These are phyloP conservation scores for Lasius fuliginosus DNA, from an alignment of 2,888 invertebrate species.

Conservation along the genomic window DNA sequence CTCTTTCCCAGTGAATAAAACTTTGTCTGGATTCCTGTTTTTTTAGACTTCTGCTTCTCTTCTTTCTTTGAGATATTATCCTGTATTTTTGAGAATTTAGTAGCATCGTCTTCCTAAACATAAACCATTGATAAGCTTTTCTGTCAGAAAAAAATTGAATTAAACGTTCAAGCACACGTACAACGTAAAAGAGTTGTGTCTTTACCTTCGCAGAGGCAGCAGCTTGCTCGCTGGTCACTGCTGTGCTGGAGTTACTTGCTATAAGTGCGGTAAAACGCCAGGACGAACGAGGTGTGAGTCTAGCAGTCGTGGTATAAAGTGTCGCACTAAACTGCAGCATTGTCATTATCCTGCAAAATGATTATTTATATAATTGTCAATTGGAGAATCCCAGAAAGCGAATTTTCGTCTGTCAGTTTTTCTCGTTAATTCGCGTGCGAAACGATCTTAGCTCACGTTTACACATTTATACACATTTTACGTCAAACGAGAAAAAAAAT, in stretches of 20 bases:
- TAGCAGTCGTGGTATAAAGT: conserved; percentile 65
- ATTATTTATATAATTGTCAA: conserved; percentile 66
- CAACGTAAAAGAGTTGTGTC: neutral
- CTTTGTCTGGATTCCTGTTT: neutral
- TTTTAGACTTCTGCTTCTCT: neutral
- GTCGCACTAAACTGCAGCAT: conserved; percentile 77
- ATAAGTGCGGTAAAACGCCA: conserved; percentile 60
- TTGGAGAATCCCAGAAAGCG: neutral
- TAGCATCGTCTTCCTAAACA: conserved; percentile 13
- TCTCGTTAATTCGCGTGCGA: neutral
- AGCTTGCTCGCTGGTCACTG: neutral
- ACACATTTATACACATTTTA: neutral
- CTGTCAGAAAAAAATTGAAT: neutral
- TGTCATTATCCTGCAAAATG: conserved; percentile 64
- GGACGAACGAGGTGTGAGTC: conserved; percentile 65
- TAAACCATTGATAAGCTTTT: neutral
- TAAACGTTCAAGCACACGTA: neutral
- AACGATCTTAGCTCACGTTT: neutral
- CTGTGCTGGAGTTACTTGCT: conserved; percentile 24
- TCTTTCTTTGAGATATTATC: neutral
- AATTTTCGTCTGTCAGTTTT: neutral
- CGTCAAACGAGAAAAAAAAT: neutral
- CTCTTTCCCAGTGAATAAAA: neutral
- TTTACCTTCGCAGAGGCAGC: conserved; percentile 49
- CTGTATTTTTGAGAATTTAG: neutral